Conservation (phyloP, 2,888 invertebrate genomes). For the Corbicula japonica region DNA sequence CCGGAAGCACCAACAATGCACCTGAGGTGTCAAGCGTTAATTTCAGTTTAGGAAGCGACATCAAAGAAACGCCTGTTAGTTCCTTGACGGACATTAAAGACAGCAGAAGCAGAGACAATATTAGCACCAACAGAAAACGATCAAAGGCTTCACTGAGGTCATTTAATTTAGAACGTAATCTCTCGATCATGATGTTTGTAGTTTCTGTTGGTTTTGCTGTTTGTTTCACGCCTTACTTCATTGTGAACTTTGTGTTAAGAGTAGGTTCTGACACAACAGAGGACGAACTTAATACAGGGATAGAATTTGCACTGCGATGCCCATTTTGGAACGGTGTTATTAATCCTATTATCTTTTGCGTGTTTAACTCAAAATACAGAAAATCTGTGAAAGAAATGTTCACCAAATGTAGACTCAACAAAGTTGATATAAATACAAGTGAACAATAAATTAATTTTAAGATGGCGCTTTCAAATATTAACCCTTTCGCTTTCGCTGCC, state of each 20-base stretch:
- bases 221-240: constrained; percentile 54
- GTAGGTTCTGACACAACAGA: constrained; percentile 15
- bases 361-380: constrained; percentile 53
- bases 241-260: constrained; percentile 22
- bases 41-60: too few species aligned
- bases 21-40: too few species aligned
- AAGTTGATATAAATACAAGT: background rate
- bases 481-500: too few species aligned
- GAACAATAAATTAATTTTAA: too few species aligned
- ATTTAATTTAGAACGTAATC: constrained; percentile 39
- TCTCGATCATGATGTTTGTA: constrained; percentile 55
- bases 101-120: background rate
- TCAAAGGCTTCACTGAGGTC: too few species aligned
- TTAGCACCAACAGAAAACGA: background rate
- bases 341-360: constrained; percentile 58
- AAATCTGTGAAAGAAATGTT: constrained; percentile 33
- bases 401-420: background rate
- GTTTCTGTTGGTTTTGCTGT: constrained; percentile 41
- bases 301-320: constrained; percentile 42
- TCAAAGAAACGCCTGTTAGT: too few species aligned
- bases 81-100: too few species aligned
- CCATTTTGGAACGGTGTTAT: constrained; percentile 59
- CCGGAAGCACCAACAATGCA: too few species aligned
- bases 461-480: too few species aligned
- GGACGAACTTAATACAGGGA: constrained; percentile 18